A percentile compares a stretch with the other conserved stretches of the same genome.
phyloP scores from a whole-genome alignment of 2,797 vertebrate genomes.

The Carcharodon carcharias region DNA sequence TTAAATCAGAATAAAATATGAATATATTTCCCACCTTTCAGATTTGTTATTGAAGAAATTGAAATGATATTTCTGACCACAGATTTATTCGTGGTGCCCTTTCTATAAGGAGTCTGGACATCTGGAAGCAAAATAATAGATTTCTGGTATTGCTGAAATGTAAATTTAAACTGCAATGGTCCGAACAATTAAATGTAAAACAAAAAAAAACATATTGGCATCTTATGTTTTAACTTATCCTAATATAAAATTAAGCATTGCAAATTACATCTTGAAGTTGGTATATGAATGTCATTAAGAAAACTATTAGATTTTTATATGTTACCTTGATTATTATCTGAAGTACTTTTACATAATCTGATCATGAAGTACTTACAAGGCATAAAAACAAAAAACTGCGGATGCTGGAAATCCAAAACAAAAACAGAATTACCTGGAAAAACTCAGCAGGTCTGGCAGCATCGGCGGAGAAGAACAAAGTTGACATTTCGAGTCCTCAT shows the following conservation, averaged over 20 bases:
- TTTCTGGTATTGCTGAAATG: not conserved
- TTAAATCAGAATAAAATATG: not conserved
- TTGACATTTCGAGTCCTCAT: no score
- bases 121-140: not conserved
- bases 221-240: not conserved
- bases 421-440: no score
- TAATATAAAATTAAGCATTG: not conserved
- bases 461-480: no score
- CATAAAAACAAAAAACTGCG: no score
- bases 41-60: slow-evolving; percentile 43
- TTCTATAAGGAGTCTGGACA: slow-evolving; percentile 17
- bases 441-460: no score
- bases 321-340: not conserved
- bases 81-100: slow-evolving; percentile 17
- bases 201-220: not conserved
- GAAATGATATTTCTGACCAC: not conserved
- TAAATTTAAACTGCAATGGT: not conserved
- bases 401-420: no score
- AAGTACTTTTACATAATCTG: not conserved
- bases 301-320: not conserved
- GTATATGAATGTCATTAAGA: not conserved
- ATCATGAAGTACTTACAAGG: not conserved
- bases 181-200: not conserved
- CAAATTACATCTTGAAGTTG: not conserved
- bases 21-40: slow-evolving; percentile 41